A percentile compares a stretch with the other conserved stretches of the same genome.
Conservation (phyloP, 1,140 invertebrate species). For the Hylaeus anthracinus region DNA sequence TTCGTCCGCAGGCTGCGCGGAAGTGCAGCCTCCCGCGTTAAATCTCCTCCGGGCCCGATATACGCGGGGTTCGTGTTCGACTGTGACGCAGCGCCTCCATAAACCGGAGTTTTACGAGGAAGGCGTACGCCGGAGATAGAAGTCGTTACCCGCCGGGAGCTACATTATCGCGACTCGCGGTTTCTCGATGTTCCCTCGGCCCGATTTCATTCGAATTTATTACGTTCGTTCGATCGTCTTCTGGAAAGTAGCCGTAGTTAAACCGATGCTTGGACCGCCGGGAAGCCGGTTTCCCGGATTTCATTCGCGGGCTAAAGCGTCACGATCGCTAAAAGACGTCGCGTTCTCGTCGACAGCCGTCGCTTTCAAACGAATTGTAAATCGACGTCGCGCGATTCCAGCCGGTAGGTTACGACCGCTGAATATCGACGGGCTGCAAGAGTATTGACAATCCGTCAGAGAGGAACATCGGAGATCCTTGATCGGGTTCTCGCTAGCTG, state of each 20-base stretch:
- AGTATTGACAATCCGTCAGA: too few relatives aligned
- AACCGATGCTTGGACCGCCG: too few relatives aligned
- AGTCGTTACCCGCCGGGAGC: slow-evolving; percentile 18
- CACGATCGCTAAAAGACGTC: too few relatives aligned
- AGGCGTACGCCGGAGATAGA: slow-evolving; percentile 21
- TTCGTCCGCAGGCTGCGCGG: not conserved
- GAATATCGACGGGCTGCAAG: too few relatives aligned
- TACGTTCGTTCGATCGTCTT: not conserved
- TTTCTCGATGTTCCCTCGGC: slow-evolving; percentile 18
- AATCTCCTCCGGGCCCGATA: not conserved
- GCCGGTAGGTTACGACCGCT: too few relatives aligned
- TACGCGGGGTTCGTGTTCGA: not conserved
- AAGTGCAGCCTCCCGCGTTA: not conserved
- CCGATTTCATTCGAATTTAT: slow-evolving; percentile 44
- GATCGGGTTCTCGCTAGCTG: too few relatives aligned
- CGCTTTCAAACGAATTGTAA: too few relatives aligned
- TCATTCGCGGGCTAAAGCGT: not conserved
- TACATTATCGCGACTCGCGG: slow-evolving; percentile 36
- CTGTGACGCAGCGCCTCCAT: not conserved
- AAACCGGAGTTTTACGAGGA: slow-evolving; percentile 35
- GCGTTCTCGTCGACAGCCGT: too few relatives aligned
- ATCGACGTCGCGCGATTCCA: too few relatives aligned
- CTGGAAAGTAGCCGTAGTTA: too few relatives aligned
- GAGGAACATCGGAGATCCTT: too few relatives aligned
- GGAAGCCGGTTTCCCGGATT: too few relatives aligned